Evolutionary conservation across 1,140 invertebrate genomes (phyloP).

Genomic region (Heterodera carotae): DNA sequence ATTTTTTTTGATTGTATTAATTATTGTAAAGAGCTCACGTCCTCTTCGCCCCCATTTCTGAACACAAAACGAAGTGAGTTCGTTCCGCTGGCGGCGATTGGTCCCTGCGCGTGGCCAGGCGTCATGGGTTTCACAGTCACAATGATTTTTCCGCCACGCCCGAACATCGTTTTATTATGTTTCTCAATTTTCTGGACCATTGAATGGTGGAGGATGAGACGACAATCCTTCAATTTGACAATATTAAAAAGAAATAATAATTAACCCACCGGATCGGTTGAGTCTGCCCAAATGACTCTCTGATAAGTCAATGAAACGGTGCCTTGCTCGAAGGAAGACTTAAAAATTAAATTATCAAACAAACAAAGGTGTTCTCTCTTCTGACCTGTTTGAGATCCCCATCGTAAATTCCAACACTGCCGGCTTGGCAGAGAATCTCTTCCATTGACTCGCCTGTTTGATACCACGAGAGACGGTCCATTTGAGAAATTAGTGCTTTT

Average conservation of each 20-base stretch:
- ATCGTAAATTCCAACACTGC: slow-evolving; percentile 63
- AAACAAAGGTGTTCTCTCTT: slow-evolving; percentile 14
- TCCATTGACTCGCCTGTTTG: slow-evolving; percentile 62
- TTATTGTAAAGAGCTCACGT: slow-evolving; percentile 54
- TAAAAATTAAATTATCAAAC: slow-evolving; percentile 29
- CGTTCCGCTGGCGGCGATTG: slow-evolving; percentile 48
- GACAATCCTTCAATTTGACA: slow-evolving; percentile 52
- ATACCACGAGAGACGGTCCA: slow-evolving; percentile 64
- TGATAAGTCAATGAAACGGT: slow-evolving; percentile 64
- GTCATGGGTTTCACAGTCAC: slow-evolving; percentile 74
- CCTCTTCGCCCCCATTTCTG: slow-evolving; percentile 64
- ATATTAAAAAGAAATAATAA: not conserved
- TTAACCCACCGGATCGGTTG: slow-evolving; percentile 55
- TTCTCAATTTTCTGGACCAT: slow-evolving; percentile 60
- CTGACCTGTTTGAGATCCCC: slow-evolving; percentile 61
- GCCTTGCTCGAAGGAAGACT: slow-evolving; percentile 63
- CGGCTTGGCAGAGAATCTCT: slow-evolving; percentile 62
- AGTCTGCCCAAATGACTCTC: slow-evolving; percentile 64
- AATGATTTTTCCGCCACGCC: slow-evolving; percentile 73
- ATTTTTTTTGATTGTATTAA: too few species aligned
- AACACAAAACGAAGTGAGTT: slow-evolving; percentile 57
- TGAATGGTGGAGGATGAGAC: slow-evolving; percentile 62
- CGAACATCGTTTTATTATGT: slow-evolving; percentile 65
- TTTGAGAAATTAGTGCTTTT: slow-evolving; percentile 21
- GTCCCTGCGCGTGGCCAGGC: slow-evolving; percentile 41